Base-by-base conservation (phyloP, 2,797 vertebrate species). In the Hippocampus kuda region DNA sequence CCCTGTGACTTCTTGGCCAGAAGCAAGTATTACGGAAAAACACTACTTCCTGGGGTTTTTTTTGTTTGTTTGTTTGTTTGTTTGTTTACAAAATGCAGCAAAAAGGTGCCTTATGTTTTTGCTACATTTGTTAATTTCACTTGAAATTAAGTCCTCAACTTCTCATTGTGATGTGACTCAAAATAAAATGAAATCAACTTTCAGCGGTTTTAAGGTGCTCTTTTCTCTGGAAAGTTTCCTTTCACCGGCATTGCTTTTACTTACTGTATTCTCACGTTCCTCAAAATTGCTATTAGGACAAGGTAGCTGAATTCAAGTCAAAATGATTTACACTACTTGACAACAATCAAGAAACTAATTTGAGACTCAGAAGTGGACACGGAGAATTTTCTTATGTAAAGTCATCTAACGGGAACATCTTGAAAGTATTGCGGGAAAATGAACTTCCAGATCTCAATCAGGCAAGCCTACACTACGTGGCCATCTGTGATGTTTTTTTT, bases 41-140 rank as follows among this genome's bases (percentile, higher is more conserved):
- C 44, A 64, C 63, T 27, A 42, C 62, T 63, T 59, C 26, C 34
- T 38, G 34, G 27, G 27, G 30, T 30, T 30, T 30, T 4, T 2
- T 54, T 54, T 54, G n/a, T 61, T 54, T 56, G 2, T 12, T 62
- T 24, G n/a, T 56, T 26, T 15, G 15, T 51, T 20, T 20, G 2
- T 18, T 64, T 65, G 63, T 49, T 64, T 44, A 44, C 11, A 26
- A 64, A 65, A 48, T 15, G 63, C 42, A 65, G 24, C 63, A 65
- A 48, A 63, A 26, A 48, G 63, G 63, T 65, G 63, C 63, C 63
- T 65, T 65, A 20, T 48, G n/a, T 48, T 65, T 65, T 65, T 49
- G 63, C 63, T 49, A 49, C 15, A 41, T 64, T 65, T 65, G 6
- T 16, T 18, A 20, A 27, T 48, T 65, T 65, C 44, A 65, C 63